These are phyloP conservation scores for Panthera leo DNA, from an alignment of 2,113 vertebrate genomes.

Conservation along the genomic window DNA sequence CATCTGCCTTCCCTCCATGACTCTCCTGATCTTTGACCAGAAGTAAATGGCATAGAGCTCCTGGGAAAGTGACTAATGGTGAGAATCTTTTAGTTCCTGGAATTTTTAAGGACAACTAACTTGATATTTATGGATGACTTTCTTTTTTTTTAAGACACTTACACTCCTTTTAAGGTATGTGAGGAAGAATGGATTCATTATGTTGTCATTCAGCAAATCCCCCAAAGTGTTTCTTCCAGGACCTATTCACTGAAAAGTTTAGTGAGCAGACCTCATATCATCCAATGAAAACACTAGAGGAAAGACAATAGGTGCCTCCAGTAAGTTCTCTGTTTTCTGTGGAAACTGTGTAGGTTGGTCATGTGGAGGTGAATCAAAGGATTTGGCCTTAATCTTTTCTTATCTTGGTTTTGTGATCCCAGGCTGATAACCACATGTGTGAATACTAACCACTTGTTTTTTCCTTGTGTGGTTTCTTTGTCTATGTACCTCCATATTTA, in stretches of 20 bases:
- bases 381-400: background rate
- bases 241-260: background rate
- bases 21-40: background rate
- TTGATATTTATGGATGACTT: background rate
- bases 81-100: constrained; percentile 42
- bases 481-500: background rate
- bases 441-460: background rate
- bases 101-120: background rate
- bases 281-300: background rate
- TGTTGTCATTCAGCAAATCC: background rate
- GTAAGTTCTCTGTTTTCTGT: background rate
- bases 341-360: background rate
- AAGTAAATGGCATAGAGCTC: background rate
- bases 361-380: background rate
- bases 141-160: background rate
- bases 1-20: background rate
- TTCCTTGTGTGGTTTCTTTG: background rate
- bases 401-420: background rate
- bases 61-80: constrained; percentile 40
- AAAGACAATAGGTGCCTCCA: background rate
- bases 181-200: background rate
- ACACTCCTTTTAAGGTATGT: background rate
- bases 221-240: background rate
- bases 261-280: background rate
- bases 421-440: background rate